Base-by-base conservation (phyloP, 2,797 vertebrate species). In the Chromis chromis region DNA sequence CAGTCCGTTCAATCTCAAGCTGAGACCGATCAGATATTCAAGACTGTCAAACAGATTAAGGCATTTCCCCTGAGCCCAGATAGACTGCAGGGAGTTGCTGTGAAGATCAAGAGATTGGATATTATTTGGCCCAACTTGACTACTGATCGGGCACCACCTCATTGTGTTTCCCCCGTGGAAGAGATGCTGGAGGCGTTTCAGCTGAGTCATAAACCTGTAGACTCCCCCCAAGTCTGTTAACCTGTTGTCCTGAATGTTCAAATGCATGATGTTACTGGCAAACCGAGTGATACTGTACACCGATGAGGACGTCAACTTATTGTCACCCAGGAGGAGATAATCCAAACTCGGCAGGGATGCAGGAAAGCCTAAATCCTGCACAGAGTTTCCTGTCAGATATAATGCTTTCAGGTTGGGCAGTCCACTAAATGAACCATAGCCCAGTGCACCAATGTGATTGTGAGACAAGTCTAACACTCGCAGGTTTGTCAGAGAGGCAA, bases 401-500 rank as follows among this genome's bases (percentile, higher is more conserved):
- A 98, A 76, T 1, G 4, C 50, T 53, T 81, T 25, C 42, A 98
- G 83, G 0, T 78, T 80, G 21, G 56, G 2, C 64, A 97, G 93
- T 6, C 79, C 80, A 0, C 3, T 48, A 84, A 98, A 98, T 0
- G 96, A 91, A 0, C 50, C 0, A 0, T 22, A 11, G 49, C 73
- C 82, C 70, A 98, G 90, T 1, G 70, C 79, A 1, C 96, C 95
- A 1, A 97, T 96, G 63, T 97, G 94, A 78, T 98, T 98, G 76
- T 94, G 66, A 49, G 95, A 94, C 65, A 98, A 89, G 93, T 97
- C 94, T 27, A 98, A 85, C 17, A 68, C 28, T 0, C 0, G 8
- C 3, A 97, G 57, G 22, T 78, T 89, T 0, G 0, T 55, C 2
- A 95, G 85, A 27, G 83, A 78, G 0, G 83, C 57, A 87, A 98